Conservation (phyloP, 2,888 invertebrate species). For the Drosophila nr. medialis region DNA sequence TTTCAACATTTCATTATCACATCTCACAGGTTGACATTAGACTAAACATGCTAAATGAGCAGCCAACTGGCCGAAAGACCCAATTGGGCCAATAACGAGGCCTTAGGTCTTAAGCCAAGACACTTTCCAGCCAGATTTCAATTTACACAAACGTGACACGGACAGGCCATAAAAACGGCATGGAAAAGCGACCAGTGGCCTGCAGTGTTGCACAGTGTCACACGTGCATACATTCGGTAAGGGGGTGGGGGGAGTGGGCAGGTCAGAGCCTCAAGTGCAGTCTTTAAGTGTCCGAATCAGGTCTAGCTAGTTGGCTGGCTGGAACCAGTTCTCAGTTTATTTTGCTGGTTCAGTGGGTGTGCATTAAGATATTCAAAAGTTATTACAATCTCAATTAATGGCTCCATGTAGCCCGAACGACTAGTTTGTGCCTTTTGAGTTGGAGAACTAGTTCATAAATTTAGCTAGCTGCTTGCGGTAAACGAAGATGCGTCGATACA, state of each 20-base stretch:
- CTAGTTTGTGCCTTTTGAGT: constrained; percentile 25
- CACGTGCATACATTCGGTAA: constrained; percentile 24
- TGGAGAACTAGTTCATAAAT: constrained; percentile 33
- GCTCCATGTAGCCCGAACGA: constrained; percentile 24
- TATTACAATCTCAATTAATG: constrained; percentile 46
- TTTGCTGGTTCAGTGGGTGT: constrained; percentile 54
- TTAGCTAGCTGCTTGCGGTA: neutral
- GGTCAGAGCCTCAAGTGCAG: neutral
- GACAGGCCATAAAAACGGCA: constrained; percentile 59
- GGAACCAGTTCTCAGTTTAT: constrained; percentile 40
- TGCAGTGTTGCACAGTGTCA: constrained; percentile 53
- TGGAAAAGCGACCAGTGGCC: constrained; percentile 23
- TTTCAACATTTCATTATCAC: constrained; percentile 55
- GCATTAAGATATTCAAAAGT: constrained; percentile 57
- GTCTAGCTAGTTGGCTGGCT: constrained; percentile 35
- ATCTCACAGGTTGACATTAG: constrained; percentile 57
- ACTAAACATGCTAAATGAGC: constrained; percentile 66
- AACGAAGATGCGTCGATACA: neutral
- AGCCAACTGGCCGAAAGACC: constrained; percentile 31
- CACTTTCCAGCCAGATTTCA: constrained; percentile 48
- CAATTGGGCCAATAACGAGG: constrained; percentile 31
- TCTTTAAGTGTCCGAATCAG: constrained; percentile 38
- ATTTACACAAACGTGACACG: constrained; percentile 74
- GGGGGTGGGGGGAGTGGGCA: too few species aligned
- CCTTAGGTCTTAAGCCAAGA: constrained; percentile 4